A percentile compares a stretch with the other conserved stretches of the same genome.
These are phyloP conservation scores for Diarsia rubi DNA, from an alignment of 2,888 invertebrate species.

Conservation along the genomic window DNA sequence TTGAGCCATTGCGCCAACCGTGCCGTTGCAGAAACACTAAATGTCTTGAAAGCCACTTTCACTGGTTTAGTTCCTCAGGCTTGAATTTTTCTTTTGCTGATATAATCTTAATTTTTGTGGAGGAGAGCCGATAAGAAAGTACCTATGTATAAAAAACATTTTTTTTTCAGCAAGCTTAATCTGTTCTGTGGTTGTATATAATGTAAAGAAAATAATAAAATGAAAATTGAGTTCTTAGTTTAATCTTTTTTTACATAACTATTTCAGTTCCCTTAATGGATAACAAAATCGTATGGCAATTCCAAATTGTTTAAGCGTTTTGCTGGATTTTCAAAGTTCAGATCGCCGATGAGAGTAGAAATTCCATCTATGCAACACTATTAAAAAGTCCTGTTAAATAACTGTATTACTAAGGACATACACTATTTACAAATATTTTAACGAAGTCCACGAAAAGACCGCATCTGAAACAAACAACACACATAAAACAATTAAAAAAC, in stretches of 20 bases:
- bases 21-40: no score
- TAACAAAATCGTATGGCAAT: background rate
- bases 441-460: no score
- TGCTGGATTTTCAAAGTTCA: background rate
- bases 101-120: no score
- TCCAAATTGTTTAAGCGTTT: background rate
- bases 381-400: background rate
- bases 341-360: background rate
- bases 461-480: constrained; percentile 14
- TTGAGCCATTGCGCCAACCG: no score
- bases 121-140: no score
- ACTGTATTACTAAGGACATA: background rate
- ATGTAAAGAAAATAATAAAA: background rate
- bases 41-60: no score
- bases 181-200: background rate
- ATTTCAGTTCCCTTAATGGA: background rate
- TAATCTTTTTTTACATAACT: background rate
- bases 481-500: background rate
- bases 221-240: background rate
- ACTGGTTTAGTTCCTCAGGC: no score
- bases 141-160: no score
- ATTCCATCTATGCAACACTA: background rate
- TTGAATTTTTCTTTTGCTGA: no score
- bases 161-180: background rate
- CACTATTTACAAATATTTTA: background rate